Evolutionary conservation across 2,888 invertebrate genomes (phyloP).

Genomic region (Hydropsyche betteni): DNA sequence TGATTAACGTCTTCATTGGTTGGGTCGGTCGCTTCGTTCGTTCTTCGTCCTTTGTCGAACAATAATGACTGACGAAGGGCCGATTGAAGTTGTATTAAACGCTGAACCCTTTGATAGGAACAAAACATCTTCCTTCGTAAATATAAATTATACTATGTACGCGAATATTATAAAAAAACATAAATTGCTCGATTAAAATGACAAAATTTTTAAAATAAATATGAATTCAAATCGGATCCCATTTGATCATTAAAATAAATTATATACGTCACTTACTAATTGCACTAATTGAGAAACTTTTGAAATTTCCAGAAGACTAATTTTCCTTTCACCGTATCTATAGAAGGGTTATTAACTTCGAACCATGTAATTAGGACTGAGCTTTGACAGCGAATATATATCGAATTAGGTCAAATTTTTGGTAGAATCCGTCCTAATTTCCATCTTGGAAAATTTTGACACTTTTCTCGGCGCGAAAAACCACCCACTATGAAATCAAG

Average conservation of each 20-base stretch:
- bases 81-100: conserved; percentile 13
- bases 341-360: background rate
- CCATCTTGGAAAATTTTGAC: background rate
- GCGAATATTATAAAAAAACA: too few species aligned
- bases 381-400: background rate
- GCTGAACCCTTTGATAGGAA: conserved; percentile 1
- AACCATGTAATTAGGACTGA: background rate
- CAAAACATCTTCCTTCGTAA: too few species aligned
- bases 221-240: too few species aligned
- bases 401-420: background rate
- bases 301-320: background rate
- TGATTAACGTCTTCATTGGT: background rate
- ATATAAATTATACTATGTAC: too few species aligned
- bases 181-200: too few species aligned
- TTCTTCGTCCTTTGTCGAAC: conserved; percentile 2
- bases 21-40: background rate
- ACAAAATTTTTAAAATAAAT: too few species aligned
- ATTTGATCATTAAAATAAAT: too few species aligned
- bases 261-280: too few species aligned
- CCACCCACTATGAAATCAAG: too few species aligned
- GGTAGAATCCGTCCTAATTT: conserved; percentile 2
- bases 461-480: too few species aligned
- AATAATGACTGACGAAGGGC: background rate
- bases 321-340: background rate
- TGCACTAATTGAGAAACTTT: background rate